Evolutionary conservation across 2,113 vertebrate genomes (phyloP), one percentile per base, ranked within the genome.

Genomic region (Narcine bancroftii): DNA sequence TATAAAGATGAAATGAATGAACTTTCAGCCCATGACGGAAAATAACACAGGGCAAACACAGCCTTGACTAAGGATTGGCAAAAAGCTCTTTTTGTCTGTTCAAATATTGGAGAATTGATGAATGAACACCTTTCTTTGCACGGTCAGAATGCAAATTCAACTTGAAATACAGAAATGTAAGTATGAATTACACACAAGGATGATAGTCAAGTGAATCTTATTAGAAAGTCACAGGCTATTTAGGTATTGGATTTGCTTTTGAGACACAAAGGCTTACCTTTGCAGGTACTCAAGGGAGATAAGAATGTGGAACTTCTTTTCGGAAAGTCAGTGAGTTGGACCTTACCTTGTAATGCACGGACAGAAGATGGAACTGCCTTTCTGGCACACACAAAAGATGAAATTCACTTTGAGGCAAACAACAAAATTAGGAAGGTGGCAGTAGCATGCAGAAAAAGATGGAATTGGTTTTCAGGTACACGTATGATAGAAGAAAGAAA

Each of bases 281-380:
- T 63, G 5, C 4, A 36, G 13, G 53, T 17, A 87, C 29, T 36
- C 81, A 21, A 36, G 29, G 6, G 53, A 81, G 39, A 56, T 53
- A 56, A 60, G 4, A 87, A 60, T n/a, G 29, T 83, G 79, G 79
- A 83, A 33, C 45, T 53, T 11, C 79, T 83, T 83, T 87, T 87
- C 53, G 36, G 81, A 53, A 60, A 85, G 81, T 56, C 15, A 85
- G 50, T 53, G 56, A 60, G n/a, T 17, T 60, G 53, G 81, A 87
- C 33, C 81, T 60, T 87, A 87, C 53, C 81, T 87, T 87, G 5
- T 15, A 60, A 60, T 63, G 81, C 50, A 87, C 53, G 60, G 53
- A 87, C n/a, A 19, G 81, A 87, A 87, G 81, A 63, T 87, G 53
- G 81, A 60, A 60, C 53, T 36, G 15, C 53, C 36, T 87, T 85